Evolutionary conservation across 2,888 invertebrate species (phyloP), one percentile per base, ranked within the genome.

Genomic region (Drosophila anomelani): DNA sequence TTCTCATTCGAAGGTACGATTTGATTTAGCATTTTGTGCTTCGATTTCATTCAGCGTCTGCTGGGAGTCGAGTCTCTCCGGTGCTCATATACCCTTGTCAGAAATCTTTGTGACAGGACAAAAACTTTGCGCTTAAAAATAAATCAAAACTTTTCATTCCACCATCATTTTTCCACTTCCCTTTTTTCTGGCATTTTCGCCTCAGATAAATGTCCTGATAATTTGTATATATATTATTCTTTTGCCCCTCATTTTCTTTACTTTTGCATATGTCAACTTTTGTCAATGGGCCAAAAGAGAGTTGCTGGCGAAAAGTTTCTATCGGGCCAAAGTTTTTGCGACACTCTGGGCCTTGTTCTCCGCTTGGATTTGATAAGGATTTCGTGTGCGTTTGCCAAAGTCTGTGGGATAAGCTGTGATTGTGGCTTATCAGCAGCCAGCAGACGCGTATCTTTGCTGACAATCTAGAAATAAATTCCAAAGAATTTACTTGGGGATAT

Each of bases 111-210:
- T 86, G 88, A 88, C 89, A 86, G 79, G 66, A 62, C 77, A 67
- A 75, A 73, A 89, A 89, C 64, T 86, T 86, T 85, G 78, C 71
- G 85, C 88, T 86, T 85, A 79, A 87, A 88, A 86, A 89, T 89
- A 89, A 86, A 89, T 89, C 89, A 86, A 89, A 86, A 86, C 88
- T 86, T 86, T 86, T 69, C 87, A 79, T 78, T 82, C 75, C 76
- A 73, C 77, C 80, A 78, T 85, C 79, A 81, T 81, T 72, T 85
- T 47, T 13, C 39, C 36, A n/a, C 67, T 56, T 17, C 23, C 7
- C 53, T 15, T 29, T 29, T 13, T 10, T 56, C 29, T 9, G 13
- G 32, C 39, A 15, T 51, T 51, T 51, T 43, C 39, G 80, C 39
- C 85, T 77, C 78, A 82, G 88, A 86, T 81, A 89, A 85, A 89